Evolutionary conservation across 1,140 invertebrate species (phyloP).

Genomic region (Ptiloglossa arizonensis): DNA sequence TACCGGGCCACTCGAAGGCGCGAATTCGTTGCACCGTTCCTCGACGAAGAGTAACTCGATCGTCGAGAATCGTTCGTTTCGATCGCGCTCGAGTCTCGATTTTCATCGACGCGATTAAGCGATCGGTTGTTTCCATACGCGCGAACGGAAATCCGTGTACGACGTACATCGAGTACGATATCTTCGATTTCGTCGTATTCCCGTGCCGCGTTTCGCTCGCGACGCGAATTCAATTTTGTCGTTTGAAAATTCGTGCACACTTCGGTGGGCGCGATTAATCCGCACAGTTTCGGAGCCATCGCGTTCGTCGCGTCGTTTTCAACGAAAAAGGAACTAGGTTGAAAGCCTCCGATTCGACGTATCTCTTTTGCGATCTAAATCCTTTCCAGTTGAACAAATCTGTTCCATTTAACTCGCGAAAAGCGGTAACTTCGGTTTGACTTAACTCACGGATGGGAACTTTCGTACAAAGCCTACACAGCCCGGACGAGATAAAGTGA

Average conservation of each 20-base stretch:
- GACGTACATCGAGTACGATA: neutral
- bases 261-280: neutral
- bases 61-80: neutral
- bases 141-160: neutral
- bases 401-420: slow-evolving; percentile 41
- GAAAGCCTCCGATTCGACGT: slow-evolving; percentile 22
- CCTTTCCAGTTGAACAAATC: slow-evolving; percentile 35
- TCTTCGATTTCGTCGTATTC: neutral
- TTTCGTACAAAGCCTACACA: slow-evolving; percentile 11
- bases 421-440: slow-evolving; percentile 34
- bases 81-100: neutral
- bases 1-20: neutral
- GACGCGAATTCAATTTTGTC: no score
- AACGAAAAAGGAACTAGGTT: neutral
- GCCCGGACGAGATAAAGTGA: neutral
- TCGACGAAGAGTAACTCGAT: neutral
- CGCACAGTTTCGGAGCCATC: neutral
- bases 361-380: slow-evolving; percentile 38
- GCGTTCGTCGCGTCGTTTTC: no score
- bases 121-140: slow-evolving; percentile 11
- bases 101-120: neutral
- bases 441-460: slow-evolving; percentile 31
- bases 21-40: neutral
- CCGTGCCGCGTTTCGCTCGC: rapidly evolving
- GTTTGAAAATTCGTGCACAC: neutral